These are phyloP conservation scores for Mastomys coucha DNA, from an alignment of 2,113 vertebrate species.

Conservation along the genomic window DNA sequence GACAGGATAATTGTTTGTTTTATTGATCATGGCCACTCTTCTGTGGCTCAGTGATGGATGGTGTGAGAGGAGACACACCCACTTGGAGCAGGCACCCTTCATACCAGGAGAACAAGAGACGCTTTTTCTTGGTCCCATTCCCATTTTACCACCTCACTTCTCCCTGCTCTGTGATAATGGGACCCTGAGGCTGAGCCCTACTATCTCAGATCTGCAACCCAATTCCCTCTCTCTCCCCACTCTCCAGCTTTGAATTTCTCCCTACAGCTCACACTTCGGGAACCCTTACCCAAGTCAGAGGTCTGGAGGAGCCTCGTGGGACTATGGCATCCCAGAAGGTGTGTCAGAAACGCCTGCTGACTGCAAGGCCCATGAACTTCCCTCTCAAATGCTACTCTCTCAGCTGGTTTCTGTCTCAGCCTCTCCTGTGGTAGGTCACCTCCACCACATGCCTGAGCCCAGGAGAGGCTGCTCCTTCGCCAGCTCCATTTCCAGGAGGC, in stretches of 20 bases:
- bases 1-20: conserved; percentile 87
- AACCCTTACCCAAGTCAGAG: not conserved
- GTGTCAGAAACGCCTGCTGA: not conserved
- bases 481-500: not conserved
- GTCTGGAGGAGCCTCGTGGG: not conserved
- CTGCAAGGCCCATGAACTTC: not conserved
- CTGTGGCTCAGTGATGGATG: conserved; percentile 81
- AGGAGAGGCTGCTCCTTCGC: not conserved
- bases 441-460: not conserved
- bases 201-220: not conserved
- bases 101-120: conserved; percentile 5
- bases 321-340: not conserved
- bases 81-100: conserved; percentile 26
- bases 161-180: not conserved
- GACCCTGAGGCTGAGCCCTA: not conserved
- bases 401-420: not conserved
- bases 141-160: not conserved
- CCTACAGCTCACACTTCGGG: not conserved
- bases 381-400: not conserved
- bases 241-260: not conserved
- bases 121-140: not conserved
- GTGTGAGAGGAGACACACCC: conserved; percentile 63
- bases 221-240: not conserved
- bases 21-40: conserved; percentile 85
- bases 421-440: not conserved